Base-by-base conservation (phyloP, 2,113 vertebrate species). In the Rhinichthys klamathensis region DNA sequence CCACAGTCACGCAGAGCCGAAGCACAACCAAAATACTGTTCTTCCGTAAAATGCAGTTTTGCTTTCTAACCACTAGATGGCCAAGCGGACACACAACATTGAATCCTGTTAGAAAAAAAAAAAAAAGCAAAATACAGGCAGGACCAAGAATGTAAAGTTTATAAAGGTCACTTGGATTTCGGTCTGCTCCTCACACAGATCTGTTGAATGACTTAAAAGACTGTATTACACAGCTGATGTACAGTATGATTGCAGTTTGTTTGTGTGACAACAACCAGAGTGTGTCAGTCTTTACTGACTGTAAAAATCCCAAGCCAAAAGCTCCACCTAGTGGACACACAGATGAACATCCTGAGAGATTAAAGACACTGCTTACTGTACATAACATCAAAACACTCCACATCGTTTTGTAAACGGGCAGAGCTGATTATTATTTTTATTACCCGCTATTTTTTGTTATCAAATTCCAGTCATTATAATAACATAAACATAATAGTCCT, bases 281-380 rank as follows among this genome's bases (percentile, higher is more conserved):
- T 35, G 75, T 77, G 32, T 23, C 51, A 25, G 27, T n/a, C 30
- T 77, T 77, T 18, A 9, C 30, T 13, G 18, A 13, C 2, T 23
- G 12, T 27, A 13, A 23, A 78, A 41, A 41, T 2, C 6, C 2
- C 6, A 74, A 78, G 27, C 35, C 76, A 32, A 72, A 3, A 30
- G n/a, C 84, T 16, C 84, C 76, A 72, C 25, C 76, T 80, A 12
- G 49, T 80, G 84, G 63, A 72, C 46, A 84, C 15, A 74, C 9
- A 11, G 8, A 7, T 41, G 23, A 75, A 44, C 61, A 13, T 21
- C 13, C 12, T 2, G 32, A n/a, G 3, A 46, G 41, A 16, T 60
- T 18, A 44, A 61, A 49, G 12, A 5, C 51, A 54, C 32, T 38
- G 1, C 18, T 69, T 69, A n/a, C n/a, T n/a, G n/a, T n/a, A 21